Conservation (phyloP, 2,888 invertebrate genomes). For the Drosophila greeni region DNA sequence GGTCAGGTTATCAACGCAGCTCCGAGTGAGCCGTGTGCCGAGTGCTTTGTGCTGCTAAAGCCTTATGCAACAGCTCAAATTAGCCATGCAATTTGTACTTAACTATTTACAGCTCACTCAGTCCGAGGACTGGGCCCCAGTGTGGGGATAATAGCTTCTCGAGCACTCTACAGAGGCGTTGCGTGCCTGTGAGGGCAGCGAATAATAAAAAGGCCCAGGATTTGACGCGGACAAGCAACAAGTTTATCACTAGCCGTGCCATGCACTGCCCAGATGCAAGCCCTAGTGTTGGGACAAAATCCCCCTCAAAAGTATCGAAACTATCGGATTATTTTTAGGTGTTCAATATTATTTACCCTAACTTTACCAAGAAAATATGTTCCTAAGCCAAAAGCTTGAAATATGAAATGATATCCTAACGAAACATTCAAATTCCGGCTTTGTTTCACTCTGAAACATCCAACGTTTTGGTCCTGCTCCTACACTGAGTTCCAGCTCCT, state of each 20-base stretch:
- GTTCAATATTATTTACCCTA: no score
- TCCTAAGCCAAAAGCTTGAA: not conserved
- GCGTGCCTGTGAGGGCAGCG: slow-evolving; percentile 26
- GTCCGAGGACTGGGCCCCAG: slow-evolving; percentile 6
- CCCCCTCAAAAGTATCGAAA: not conserved
- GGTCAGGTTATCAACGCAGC: slow-evolving; percentile 25
- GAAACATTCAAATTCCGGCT: slow-evolving; percentile 2
- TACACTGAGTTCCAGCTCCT: not conserved
- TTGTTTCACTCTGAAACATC: not conserved
- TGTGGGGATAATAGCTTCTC: slow-evolving; percentile 29
- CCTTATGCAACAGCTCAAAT: slow-evolving; percentile 62
- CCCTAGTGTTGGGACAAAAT: not conserved
- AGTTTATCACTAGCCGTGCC: slow-evolving; percentile 66
- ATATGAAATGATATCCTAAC: not conserved
- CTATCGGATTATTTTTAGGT: not conserved
- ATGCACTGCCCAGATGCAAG: slow-evolving; percentile 51
- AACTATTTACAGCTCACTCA: slow-evolving; percentile 57
- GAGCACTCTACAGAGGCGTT: slow-evolving; percentile 53
- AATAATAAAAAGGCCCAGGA: slow-evolving; percentile 60
- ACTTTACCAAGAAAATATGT: not conserved
- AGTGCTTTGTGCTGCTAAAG: slow-evolving; percentile 14
- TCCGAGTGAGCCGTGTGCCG: slow-evolving; percentile 13
- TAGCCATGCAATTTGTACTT: slow-evolving; percentile 70
- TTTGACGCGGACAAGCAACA: slow-evolving; percentile 68
- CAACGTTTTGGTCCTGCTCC: not conserved